Conservation (phyloP, 2,888 invertebrate species). For the Hypomecis punctinalis region DNA sequence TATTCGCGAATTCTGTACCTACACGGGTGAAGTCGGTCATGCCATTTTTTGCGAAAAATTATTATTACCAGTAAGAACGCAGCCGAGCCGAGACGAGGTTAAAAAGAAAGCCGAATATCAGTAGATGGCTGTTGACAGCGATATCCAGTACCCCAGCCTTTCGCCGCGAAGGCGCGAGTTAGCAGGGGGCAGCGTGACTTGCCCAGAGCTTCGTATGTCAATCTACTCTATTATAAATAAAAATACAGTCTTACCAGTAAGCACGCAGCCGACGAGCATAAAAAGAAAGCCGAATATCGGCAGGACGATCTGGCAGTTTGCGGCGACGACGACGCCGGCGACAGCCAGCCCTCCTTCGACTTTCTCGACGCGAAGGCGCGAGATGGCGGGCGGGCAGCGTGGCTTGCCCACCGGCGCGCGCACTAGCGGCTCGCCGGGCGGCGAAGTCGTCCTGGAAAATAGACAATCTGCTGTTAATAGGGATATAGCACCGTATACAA, state of each 20-base stretch:
- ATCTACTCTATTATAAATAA: neutral
- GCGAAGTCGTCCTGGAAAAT: conserved; percentile 75
- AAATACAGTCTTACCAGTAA: conserved; percentile 86
- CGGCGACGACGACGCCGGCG: conserved; percentile 90
- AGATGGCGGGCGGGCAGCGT: conserved; percentile 88
- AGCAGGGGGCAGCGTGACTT: no score
- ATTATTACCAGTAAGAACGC: no score
- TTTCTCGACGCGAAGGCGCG: conserved; percentile 89
- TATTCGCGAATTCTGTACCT: no score
- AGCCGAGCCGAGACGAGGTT: no score
- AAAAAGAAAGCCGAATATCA: no score
- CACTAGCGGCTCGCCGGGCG: conserved; percentile 85
- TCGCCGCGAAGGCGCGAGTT: no score
- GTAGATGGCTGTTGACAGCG: no score
- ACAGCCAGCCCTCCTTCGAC: conserved; percentile 91
- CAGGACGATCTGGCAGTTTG: conserved; percentile 91
- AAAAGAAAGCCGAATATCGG: conserved; percentile 92
- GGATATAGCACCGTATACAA: no score
- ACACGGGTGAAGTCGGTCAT: no score
- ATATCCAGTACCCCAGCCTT: no score
- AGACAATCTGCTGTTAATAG: neutral
- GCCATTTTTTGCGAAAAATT: no score
- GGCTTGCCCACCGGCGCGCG: conserved; percentile 82
- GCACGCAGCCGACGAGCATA: conserved; percentile 90
- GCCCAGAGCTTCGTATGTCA: no score